Evolutionary conservation across 2,888 invertebrate genomes (phyloP), one percentile per base, ranked within the genome.

Genomic region (Polietes domitor): DNA sequence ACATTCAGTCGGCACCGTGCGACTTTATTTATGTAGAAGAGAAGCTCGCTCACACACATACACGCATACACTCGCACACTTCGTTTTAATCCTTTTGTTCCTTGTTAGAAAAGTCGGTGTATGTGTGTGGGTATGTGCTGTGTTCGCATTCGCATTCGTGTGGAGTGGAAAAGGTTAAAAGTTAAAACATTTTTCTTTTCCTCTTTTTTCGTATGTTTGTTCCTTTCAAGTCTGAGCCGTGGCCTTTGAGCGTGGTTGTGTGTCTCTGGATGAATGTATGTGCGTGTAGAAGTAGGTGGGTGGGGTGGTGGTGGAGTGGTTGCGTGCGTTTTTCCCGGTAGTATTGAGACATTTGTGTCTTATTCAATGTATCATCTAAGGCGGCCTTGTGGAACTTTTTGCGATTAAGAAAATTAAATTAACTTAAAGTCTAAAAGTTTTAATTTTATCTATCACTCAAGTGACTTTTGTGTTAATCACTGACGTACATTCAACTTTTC

Each of bases 151-250:
- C n/a, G n/a, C n/a, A n/a, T n/a, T 70, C 4, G 21, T 24, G 37
- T 68, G 43, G 43, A 63, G 58, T 37, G 58, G 19, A 50, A n/a
- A 77, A 77, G 72, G 77, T 77, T 77, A 61, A 71, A 61, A 71
- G 77, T 77, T 61, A 47, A 47, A 71, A 77, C 70, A 77, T 77
- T 77, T 32, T 70, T 68, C 28, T 70, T 68, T 43, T 61, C 61
- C 15, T 68, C 12, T 24, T 65, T 10, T 41, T 24, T 24, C 65
- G 10, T 41, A 12, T 41, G 41, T 41, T 10, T 65, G 65, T 41
- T 17, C 63, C 19, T 65, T 41, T 37, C 12, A 3, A 9, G 21
- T 5, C 43, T 3, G 24, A 15, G 19, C 68, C 21, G 10, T 68
- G 68, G 10, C 12, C 19, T 41, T 65, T 65, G 21, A 10, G 37